phyloP scores from a whole-genome alignment of 2,888 invertebrate species.

The Mayetiola destructor region DNA sequence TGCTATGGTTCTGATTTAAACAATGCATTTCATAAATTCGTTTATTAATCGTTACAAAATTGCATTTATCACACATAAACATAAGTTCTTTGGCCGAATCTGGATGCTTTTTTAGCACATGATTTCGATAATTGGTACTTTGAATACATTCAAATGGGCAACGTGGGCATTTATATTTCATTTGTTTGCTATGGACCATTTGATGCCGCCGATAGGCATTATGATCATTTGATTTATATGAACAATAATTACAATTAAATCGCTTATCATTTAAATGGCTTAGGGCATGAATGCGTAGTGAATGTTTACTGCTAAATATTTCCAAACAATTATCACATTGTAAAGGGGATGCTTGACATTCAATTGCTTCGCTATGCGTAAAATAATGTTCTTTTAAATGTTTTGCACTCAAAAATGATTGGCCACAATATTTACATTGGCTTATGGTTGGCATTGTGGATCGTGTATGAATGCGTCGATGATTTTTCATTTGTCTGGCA shows the following conservation, averaged over 20 bases:
- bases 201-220: conserved; percentile 69
- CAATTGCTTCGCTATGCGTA: conserved; percentile 22
- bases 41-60: conserved; percentile 31
- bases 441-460: conserved; percentile 23
- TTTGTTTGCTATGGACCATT: conserved; percentile 57
- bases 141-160: conserved; percentile 71
- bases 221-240: conserved; percentile 60
- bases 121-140: conserved; percentile 43
- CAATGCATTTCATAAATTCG: conserved; percentile 29
- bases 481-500: conserved; percentile 61
- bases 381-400: conserved; percentile 40
- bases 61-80: conserved; percentile 29
- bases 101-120: conserved; percentile 66
- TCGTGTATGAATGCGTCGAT: conserved; percentile 46
- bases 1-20: conserved; percentile 27
- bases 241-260: conserved; percentile 59
- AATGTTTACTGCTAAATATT: conserved; percentile 13
- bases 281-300: conserved; percentile 14
- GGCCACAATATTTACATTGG: conserved; percentile 35
- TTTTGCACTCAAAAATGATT: conserved; percentile 29
- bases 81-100: conserved; percentile 46
- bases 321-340: conserved; percentile 15
- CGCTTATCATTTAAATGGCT: conserved; percentile 43
- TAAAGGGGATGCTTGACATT: background rate
- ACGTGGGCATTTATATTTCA: conserved; percentile 61